Base-by-base conservation (phyloP, 2,113 vertebrate species). In the Odocoileus hemionus region DNA sequence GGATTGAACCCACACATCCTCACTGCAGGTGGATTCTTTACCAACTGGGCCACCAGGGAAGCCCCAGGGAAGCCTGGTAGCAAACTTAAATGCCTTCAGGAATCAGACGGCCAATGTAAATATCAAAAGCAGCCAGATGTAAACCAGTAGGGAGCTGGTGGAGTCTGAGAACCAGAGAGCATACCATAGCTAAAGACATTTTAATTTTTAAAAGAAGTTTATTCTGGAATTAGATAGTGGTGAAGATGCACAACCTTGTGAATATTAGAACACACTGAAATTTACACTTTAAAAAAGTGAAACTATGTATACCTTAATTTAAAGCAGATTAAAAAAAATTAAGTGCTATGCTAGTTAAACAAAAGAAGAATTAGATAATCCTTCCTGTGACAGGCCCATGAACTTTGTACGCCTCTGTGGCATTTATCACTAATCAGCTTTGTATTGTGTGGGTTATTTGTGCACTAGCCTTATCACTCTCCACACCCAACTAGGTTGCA, bases 331-430 rank as follows among this genome's bases (percentile, higher is more conserved):
- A 26, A 55, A 61, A 57, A 61, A 86, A 91, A 76, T 86, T 76
- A 94, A 87, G n/a, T 55, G 45, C 33, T 64, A 7, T 86, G 36
- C 61, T 89, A 70, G 43, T 79, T 82, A 96, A 91, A 93, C 13
- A 70, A 86, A 86, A 91, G 5, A 96, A 54, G 47, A 87, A 4
- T 90, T 90, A 74, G 36, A 43, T 47, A 79, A 28, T 33, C 87
- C 47, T 86, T 94, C 82, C 83, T 95, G 39, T 57, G 50, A 28
- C 47, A 87, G 21, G 30, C 33, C 89, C 36, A 89, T 61, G 86
- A 95, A 95, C 95, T 97, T 26, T 96, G 96, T n/a, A 92, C 89
- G 61, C 96, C 74, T 61, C 47, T 67, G 57, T 1, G 15, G 74
- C 85, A 90, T 84, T 57, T 52, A 85, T 0, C 60, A 50, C 33